These are phyloP conservation scores for Spinibarbus caldwelli DNA, from an alignment of 2,797 vertebrate species.

Conservation along the genomic window DNA sequence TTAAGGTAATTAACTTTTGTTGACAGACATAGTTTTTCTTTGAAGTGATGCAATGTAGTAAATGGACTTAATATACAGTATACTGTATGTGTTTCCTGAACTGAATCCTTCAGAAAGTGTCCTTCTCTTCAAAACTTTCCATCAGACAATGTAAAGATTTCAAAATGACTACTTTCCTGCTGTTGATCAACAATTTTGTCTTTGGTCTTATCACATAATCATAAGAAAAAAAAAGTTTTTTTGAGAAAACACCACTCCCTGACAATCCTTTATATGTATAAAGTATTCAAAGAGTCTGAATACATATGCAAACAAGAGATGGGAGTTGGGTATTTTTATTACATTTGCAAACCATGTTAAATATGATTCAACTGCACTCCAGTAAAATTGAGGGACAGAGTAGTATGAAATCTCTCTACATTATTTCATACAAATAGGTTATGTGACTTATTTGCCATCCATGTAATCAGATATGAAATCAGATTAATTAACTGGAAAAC, in stretches of 20 bases:
- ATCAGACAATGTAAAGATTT: background rate
- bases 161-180: background rate
- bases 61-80: background rate
- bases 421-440: background rate
- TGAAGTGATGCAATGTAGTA: background rate
- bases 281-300: background rate
- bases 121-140: background rate
- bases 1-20: no score
- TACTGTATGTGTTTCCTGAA: background rate
- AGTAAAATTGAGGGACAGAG: background rate
- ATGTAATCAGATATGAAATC: no score
- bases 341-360: conserved; percentile 11
- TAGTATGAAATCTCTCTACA: background rate
- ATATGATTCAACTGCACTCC: background rate
- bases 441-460: background rate
- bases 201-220: background rate
- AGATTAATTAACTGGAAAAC: background rate
- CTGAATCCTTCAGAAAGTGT: background rate
- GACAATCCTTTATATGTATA: background rate
- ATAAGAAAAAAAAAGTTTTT: background rate
- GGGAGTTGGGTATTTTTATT: background rate
- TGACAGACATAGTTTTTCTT: no score
- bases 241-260: background rate
- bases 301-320: background rate
- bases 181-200: background rate